These are phyloP conservation scores for Rhinatrema bivittatum DNA, from an alignment of 2,797 vertebrate genomes.

Conservation along the genomic window DNA sequence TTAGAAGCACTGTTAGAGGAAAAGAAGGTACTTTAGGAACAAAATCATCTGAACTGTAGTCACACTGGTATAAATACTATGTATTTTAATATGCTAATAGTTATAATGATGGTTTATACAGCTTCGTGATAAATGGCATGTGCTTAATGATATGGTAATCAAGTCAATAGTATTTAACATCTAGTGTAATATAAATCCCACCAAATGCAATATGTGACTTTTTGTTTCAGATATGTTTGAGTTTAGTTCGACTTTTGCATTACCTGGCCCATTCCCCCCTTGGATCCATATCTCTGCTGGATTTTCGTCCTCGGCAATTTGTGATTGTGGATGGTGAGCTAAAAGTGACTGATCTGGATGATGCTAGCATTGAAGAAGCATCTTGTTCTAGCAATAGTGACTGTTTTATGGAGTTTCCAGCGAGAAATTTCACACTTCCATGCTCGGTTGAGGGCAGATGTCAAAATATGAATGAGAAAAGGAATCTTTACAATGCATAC, in stretches of 20 bases:
- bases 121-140: too few species aligned
- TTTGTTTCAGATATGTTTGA: conserved; percentile 79
- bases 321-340: conserved; percentile 76
- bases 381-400: conserved; percentile 53
- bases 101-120: too few species aligned
- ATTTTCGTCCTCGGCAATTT: conserved; percentile 85
- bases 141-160: too few species aligned
- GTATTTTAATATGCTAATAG: too few species aligned
- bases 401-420: conserved; percentile 75
- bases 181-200: too few species aligned
- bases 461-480: conserved; percentile 74
- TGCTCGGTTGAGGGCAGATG: conserved; percentile 70
- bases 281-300: conserved; percentile 76
- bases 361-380: conserved; percentile 72
- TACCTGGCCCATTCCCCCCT: conserved; percentile 80
- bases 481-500: conserved; percentile 84
- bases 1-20: too few species aligned
- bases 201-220: too few species aligned
- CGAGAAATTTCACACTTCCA: conserved; percentile 74
- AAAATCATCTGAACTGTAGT: too few species aligned
- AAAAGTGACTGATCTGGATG: conserved; percentile 80
- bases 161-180: too few species aligned
- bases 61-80: too few species aligned
- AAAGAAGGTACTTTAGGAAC: too few species aligned
- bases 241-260: conserved; percentile 72